Base-by-base conservation (phyloP, 2,797 vertebrate genomes). In the Enteromius afrohamiltoni region DNA sequence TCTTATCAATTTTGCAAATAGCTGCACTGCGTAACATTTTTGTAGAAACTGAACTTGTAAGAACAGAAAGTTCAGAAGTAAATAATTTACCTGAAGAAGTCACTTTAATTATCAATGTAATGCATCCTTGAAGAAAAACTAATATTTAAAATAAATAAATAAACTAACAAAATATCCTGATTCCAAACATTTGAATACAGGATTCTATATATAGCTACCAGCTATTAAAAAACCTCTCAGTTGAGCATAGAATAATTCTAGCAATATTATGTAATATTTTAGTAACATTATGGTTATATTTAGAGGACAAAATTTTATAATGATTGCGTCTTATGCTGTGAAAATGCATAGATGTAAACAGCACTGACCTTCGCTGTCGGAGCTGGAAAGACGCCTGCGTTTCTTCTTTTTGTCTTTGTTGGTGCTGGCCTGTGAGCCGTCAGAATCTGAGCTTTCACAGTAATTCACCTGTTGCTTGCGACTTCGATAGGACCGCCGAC, bases 401-500 rank as follows among this genome's bases (percentile, higher is more conserved):
- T 94, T 94, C 88, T 96, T 96, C 40, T 93, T 90, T 87, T 95
- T 97, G 85, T 92, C 87, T 29, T 85, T 90, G 82, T 96, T 96
- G 86, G 87, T 88, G 8, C 92, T 95, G 0, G 94, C 94, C 91
- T 96, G 96, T 11, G 98, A 98, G 77, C 95, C 96, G 0, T 98
- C 98, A 0, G 97, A 97, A 89, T 98, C 98, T 0, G 98, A 97
- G 51, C 96, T 97, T 92, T 99, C 98, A 29, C 95, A 95, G 87
- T 99, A 99, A 92, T 99, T 99, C 70, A 99, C 98, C 91, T 95
- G 92, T 88, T 95, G 94, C 93, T 98, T 97, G 87, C 93, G 96
- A 87, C 98, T 98, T 86, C 98, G 93, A 80, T 97, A 95, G 14
- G 98, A 99, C 47, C 98, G 93, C 40, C 98, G 96, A 67, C 96